Percentiles rank a stretch among this genome's conserved stretches.
phyloP scores from a whole-genome alignment of 2,797 vertebrate species.

The Onychomys torridus region DNA sequence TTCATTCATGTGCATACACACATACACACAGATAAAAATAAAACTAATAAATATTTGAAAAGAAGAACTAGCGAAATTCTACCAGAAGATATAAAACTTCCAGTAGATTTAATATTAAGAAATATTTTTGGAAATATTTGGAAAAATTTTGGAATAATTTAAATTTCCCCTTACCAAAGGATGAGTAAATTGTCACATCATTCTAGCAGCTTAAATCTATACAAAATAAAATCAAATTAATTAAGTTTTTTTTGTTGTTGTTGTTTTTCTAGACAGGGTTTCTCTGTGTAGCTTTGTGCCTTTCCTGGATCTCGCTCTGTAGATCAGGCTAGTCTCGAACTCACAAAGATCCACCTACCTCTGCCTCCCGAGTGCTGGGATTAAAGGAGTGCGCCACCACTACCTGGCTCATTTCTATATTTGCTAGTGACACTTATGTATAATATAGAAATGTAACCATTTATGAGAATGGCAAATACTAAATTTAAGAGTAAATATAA shows the following conservation, averaged over 20 bases:
- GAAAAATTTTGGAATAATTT: slow-evolving; percentile 2
- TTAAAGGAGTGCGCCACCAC: too few species aligned
- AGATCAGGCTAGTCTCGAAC: too few species aligned
- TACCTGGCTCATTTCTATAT: background rate
- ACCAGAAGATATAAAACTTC: background rate
- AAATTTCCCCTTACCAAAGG: background rate
- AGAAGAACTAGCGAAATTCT: background rate
- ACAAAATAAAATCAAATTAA: slow-evolving; percentile 1
- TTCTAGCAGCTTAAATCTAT: background rate
- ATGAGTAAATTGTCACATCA: background rate
- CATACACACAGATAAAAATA: too few species aligned
- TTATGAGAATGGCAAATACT: slow-evolving; percentile 6
- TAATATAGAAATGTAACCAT: background rate
- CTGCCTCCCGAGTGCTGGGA: too few species aligned
- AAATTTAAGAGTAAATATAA: slow-evolving; percentile 27
- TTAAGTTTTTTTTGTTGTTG: too few species aligned
- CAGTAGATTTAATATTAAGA: background rate
- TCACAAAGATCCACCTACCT: too few species aligned
- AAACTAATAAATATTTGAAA: background rate
- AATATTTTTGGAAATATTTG: too few species aligned
- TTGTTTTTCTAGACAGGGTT: too few species aligned
- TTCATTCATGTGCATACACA: background rate
- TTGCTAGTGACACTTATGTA: background rate
- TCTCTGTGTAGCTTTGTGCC: too few species aligned
- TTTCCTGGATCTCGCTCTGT: too few species aligned